phyloP scores from a whole-genome alignment of 1,140 invertebrate species.

The Solenopsis fugax region DNA sequence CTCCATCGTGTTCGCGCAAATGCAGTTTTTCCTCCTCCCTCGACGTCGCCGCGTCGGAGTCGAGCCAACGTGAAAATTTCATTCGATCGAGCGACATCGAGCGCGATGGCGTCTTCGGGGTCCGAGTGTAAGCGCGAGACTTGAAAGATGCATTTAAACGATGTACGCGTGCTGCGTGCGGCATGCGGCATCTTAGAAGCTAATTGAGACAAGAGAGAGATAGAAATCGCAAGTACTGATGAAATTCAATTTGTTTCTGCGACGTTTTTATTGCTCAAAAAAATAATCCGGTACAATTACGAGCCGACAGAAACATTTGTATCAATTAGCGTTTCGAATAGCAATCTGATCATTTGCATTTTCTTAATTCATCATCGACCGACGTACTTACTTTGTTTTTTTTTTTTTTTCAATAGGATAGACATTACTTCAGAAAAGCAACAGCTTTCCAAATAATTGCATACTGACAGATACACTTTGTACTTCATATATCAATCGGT shows the following conservation, averaged over 20 bases:
- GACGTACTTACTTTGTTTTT: neutral
- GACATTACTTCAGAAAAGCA: neutral
- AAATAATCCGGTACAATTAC: conserved; percentile 7
- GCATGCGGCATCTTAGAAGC: neutral
- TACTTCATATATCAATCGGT: neutral
- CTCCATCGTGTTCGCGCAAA: neutral
- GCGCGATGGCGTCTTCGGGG: conserved; percentile 3
- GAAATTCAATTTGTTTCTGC: neutral
- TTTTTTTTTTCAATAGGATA: neutral
- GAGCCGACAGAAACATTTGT: neutral
- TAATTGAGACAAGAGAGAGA: neutral
- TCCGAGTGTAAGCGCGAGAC: neutral
- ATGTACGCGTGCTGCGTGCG: neutral
- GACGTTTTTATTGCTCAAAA: neutral
- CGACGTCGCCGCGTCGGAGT: neutral
- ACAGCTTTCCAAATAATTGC: neutral
- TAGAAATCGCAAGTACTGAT: neutral
- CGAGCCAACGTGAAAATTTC: conserved; percentile 37
- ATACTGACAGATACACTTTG: neutral
- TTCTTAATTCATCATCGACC: neutral
- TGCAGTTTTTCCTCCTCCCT: neutral
- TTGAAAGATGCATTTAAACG: conserved; percentile 37
- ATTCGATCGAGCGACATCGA: conserved; percentile 10
- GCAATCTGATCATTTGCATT: neutral
- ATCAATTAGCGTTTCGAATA: conserved; percentile 10